These are phyloP conservation scores for Protosalanx chinensis DNA, from an alignment of 2,797 vertebrate species.

Conservation along the genomic window DNA sequence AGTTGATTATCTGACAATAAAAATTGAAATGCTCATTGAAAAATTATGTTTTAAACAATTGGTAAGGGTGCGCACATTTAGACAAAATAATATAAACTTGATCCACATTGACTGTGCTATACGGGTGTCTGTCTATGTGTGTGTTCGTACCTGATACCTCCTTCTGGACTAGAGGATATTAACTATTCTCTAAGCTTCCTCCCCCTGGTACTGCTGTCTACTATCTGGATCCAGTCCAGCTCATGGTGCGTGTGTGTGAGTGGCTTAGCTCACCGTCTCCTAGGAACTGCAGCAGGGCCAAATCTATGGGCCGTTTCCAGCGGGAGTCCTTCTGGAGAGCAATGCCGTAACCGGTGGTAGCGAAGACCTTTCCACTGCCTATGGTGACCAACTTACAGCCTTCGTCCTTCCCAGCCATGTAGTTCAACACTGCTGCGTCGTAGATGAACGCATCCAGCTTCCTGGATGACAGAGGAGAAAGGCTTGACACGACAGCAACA, in stretches of 20 bases:
- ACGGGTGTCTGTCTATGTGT: conserved; percentile 13
- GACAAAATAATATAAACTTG: conserved; percentile 64
- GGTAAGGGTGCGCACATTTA: conserved; percentile 38
- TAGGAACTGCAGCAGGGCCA: conserved; percentile 94
- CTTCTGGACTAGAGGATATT: conserved; percentile 63
- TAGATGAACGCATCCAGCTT: conserved; percentile 98
- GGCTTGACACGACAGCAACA: not conserved
- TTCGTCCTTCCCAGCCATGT: conserved; percentile 98
- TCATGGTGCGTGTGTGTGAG: conserved; percentile 1
- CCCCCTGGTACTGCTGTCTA: conserved; percentile 43
- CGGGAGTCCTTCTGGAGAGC: conserved; percentile 93
- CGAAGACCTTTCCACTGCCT: conserved; percentile 96
- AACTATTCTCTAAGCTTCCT: conserved; percentile 59
- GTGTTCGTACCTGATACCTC: conserved; percentile 28
- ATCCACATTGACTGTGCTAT: conserved; percentile 25
- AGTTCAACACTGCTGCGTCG: conserved; percentile 94
- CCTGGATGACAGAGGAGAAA: conserved; percentile 63
- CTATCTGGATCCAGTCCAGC: conserved; percentile 47
- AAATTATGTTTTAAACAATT: no score
- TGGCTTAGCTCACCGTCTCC: conserved; percentile 80
- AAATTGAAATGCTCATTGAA: no score
- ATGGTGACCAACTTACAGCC: conserved; percentile 99
- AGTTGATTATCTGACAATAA: no score
- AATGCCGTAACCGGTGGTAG: conserved; percentile 96
- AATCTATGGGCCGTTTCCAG: conserved; percentile 93